Evolutionary conservation across 2,113 vertebrate genomes (phyloP).

Genomic region (Sebastes fasciatus): DNA sequence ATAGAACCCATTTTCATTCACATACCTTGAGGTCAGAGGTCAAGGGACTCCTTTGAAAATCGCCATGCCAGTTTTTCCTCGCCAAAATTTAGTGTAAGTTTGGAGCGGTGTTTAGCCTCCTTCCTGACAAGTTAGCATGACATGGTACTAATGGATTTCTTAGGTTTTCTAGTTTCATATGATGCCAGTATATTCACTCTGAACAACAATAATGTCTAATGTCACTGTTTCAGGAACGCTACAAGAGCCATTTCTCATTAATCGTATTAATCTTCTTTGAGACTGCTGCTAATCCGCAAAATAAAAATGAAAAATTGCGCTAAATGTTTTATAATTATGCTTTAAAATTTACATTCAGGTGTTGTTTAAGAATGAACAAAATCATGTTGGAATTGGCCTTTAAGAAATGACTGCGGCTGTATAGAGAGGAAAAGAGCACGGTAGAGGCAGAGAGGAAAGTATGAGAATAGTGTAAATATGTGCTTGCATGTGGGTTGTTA

Average conservation of each 20-base stretch:
- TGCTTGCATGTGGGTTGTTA: slow-evolving; percentile 29
- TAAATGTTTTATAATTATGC: neutral
- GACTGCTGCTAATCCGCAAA: neutral
- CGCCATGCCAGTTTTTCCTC: no score
- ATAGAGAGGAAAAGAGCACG: neutral
- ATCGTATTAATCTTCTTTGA: neutral
- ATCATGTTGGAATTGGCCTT: slow-evolving; percentile 13
- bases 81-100: no score
- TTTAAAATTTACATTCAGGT: neutral
- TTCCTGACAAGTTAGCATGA: no score
- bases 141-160: no score
- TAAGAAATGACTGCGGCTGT: slow-evolving; percentile 8
- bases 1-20: no score
- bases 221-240: neutral
- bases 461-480: slow-evolving; percentile 24
- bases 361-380: slow-evolving; percentile 4
- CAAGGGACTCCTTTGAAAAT: no score
- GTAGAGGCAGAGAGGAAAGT: neutral
- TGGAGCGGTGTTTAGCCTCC: no score
- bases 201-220: no score
- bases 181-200: no score
- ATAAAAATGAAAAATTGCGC: neutral
- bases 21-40: no score
- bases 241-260: neutral
- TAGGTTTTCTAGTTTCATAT: no score